A percentile compares a stretch with the other conserved stretches of the same genome.
Evolutionary conservation across 2,888 invertebrate genomes (phyloP).

Genomic region (Nephrotoma flavescens): DNA sequence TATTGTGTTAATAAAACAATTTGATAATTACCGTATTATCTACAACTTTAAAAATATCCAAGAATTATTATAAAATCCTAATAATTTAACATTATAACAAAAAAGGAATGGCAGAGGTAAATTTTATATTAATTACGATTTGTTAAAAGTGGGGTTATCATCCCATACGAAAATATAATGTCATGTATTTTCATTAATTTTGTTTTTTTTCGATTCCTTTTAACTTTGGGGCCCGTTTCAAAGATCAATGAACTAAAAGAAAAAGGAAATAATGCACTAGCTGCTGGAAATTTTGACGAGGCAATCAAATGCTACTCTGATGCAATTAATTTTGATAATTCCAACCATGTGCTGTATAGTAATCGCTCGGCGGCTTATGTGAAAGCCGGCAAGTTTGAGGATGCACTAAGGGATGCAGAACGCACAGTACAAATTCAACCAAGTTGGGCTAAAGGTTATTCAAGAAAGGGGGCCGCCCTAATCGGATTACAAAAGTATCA

Average conservation of each 20-base stretch:
- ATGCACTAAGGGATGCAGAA: constrained; percentile 73
- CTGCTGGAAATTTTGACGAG: constrained; percentile 59
- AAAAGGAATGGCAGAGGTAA: not conserved
- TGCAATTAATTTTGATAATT: constrained; percentile 62
- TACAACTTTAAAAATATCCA: not conserved
- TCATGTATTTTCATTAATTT: not conserved
- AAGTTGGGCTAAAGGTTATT: constrained; percentile 79
- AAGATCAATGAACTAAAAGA: constrained; percentile 73
- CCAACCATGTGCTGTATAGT: constrained; percentile 79
- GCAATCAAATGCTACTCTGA: constrained; percentile 68
- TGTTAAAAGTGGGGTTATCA: not conserved
- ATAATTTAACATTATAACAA: not conserved
- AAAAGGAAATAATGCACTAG: constrained; percentile 72
- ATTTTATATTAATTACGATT: not conserved
- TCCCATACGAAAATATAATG: not conserved
- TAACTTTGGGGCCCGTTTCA: constrained; percentile 16
- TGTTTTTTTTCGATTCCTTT: constrained; percentile 7
- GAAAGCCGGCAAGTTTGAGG: constrained; percentile 56
- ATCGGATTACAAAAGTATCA: constrained; percentile 57
- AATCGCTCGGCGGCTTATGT: constrained; percentile 86
- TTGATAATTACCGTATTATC: not conserved
- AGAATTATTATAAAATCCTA: not conserved
- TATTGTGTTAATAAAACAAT: not conserved
- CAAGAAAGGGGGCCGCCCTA: constrained; percentile 75
- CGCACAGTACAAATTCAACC: constrained; percentile 67